Conservation (phyloP, 53 echinoderm and acorn worm species). For the Holothuria leucospilota region DNA sequence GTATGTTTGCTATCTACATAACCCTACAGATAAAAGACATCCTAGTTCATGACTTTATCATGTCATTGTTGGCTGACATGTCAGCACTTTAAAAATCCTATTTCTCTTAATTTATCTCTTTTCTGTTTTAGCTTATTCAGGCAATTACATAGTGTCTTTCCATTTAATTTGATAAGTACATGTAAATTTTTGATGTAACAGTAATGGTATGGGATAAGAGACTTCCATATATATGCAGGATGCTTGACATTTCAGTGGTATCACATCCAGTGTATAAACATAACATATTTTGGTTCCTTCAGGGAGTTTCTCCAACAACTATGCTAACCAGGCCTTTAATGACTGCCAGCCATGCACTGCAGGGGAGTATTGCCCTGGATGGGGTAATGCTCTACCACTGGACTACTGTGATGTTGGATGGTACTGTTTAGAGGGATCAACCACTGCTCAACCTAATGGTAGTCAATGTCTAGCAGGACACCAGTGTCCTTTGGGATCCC, state of each 20-base stretch:
- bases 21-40: no score
- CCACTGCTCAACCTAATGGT: slow-evolving; percentile 90
- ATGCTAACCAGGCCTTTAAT: slow-evolving; percentile 74
- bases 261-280: background rate
- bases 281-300: background rate
- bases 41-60: no score
- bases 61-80: no score
- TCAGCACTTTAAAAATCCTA: no score
- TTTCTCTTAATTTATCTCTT: no score
- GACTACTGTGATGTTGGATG: slow-evolving; percentile 94
- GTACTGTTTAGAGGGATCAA: slow-evolving; percentile 92
- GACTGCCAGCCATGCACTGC: slow-evolving; percentile 96
- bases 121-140: no score
- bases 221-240: no score
- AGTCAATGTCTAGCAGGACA: slow-evolving; percentile 90
- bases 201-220: background rate
- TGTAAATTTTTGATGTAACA: no score
- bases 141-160: no score
- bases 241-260: no score
- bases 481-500: slow-evolving; percentile 84
- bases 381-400: slow-evolving; percentile 86
- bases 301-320: slow-evolving; percentile 83
- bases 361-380: slow-evolving; percentile 91
- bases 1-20: no score
- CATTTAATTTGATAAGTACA: no score